phyloP scores from a whole-genome alignment of 2,888 invertebrate genomes.

The Coremacera marginata region DNA sequence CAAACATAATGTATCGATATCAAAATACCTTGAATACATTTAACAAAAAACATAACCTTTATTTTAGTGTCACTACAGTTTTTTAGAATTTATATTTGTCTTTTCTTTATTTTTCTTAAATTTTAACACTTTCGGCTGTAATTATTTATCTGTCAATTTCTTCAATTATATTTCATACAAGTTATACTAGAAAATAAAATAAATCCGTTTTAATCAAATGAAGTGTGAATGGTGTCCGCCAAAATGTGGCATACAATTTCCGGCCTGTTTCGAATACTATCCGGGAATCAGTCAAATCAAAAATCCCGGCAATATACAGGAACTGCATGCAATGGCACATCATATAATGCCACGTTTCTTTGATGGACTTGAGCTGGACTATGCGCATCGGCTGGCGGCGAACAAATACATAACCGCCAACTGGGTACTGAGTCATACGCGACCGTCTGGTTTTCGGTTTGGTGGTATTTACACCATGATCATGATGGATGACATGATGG shows the following conservation, averaged over 20 bases:
- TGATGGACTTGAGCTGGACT: constrained; percentile 65
- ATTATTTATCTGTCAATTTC: too few relatives aligned
- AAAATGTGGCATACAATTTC: constrained; percentile 57
- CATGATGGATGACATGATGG: constrained; percentile 60
- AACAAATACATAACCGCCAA: constrained; percentile 61
- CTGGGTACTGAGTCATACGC: constrained; percentile 65
- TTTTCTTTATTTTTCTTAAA: too few relatives aligned
- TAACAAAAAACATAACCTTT: too few relatives aligned
- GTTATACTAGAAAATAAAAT: too few relatives aligned
- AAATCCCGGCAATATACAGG: constrained; percentile 66
- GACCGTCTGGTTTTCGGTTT: constrained; percentile 65
- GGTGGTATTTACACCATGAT: constrained; percentile 64
- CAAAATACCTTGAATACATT: too few relatives aligned
- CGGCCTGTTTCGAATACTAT: constrained; percentile 58
- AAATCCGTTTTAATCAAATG: constrained; percentile 39
- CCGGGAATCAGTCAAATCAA: constrained; percentile 55
- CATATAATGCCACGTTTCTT: constrained; percentile 66
- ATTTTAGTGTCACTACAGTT: too few relatives aligned
- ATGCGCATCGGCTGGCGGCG: constrained; percentile 59
- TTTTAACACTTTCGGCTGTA: too few relatives aligned
- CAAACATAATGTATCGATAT: too few relatives aligned
- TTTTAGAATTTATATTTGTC: too few relatives aligned
- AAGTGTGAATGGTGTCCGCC: constrained; percentile 52
- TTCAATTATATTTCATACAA: too few relatives aligned
- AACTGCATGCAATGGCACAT: constrained; percentile 64